phyloP scores from a whole-genome alignment of 1,140 invertebrate species.

The Magallana ariakensis region DNA sequence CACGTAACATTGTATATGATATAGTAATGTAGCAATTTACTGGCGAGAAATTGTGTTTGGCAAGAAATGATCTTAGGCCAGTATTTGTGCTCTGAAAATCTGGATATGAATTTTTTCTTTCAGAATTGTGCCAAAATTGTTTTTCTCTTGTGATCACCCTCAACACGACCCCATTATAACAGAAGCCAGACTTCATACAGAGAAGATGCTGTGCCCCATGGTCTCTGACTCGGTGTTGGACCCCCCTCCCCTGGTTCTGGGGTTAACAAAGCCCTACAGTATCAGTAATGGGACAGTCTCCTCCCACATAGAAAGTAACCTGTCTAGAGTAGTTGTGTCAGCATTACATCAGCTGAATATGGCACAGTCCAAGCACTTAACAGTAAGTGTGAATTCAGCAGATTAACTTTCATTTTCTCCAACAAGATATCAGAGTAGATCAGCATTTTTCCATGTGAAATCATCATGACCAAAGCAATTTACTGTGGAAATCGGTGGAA shows the following conservation, averaged over 20 bases:
- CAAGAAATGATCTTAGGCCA: no score
- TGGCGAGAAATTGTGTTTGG: no score
- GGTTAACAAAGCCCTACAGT: slow-evolving; percentile 78
- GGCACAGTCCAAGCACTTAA: slow-evolving; percentile 84
- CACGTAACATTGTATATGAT: no score
- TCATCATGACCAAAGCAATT: no score
- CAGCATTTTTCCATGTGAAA: no score
- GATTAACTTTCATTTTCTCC: no score
- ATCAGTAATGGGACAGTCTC: slow-evolving; percentile 73
- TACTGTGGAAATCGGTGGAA: no score
- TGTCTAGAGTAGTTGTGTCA: slow-evolving; percentile 82
- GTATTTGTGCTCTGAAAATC: no score
- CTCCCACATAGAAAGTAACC: slow-evolving; percentile 72
- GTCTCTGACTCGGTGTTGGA: slow-evolving; percentile 71
- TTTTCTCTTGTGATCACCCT: slow-evolving; percentile 77
- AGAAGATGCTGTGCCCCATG: slow-evolving; percentile 72
- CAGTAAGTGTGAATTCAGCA: slow-evolving; percentile 80
- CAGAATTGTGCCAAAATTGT: slow-evolving; percentile 78
- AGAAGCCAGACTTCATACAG: slow-evolving; percentile 73
- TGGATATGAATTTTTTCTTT: slow-evolving; percentile 48
- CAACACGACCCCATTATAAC: slow-evolving; percentile 78
- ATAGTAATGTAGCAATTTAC: no score
- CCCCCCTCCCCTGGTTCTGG: slow-evolving; percentile 75
- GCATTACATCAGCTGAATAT: slow-evolving; percentile 81
- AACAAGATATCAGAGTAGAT: no score